Base-by-base conservation (phyloP, 1,140 invertebrate species). In the Meteorus sp. region DNA sequence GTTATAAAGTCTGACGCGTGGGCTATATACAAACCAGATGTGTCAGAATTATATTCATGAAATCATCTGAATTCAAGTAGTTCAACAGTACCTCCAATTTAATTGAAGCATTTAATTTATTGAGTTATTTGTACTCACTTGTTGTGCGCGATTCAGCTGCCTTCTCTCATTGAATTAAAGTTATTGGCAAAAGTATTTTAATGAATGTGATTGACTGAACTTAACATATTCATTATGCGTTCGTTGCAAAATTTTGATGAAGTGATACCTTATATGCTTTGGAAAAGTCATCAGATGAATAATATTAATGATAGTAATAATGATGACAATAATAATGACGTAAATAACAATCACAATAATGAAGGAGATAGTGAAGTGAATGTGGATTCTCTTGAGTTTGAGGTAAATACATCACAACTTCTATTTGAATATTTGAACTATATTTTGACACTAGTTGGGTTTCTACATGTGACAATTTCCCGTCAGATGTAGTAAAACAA, bases 61-160 rank as follows among this genome's bases (percentile, higher is more conserved):
- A n/a, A n/a, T n/a, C n/a, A n/a, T n/a, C n/a, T n/a, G n/a, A n/a
- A n/a, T n/a, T n/a, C n/a, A n/a, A n/a, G n/a, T n/a, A n/a, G n/a
- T n/a, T n/a, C n/a, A n/a, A n/a, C n/a, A n/a, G 58, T 56, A 59
- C 15, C 3, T 56, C 66, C 56, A 45, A 58, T 13, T 51, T 59
- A 50, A n/a, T 17, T 11, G 22, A 25, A 31, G n/a, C 47, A 50
- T 27, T 50, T 20, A 29, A 29, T 29, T 29, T 9, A 29, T 9
- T 9, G 27, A 4, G 27, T 5, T 9, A 29, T 39, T 39, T 39
- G 8, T 39, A n/a, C 15, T 5, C 11, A 39, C 35, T 39, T 39
- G 13, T 5, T 39, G 35, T 39, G 13, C 3, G 8, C 35, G 15
- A 15, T 39, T 39, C 15, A n/a, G 8, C 15, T 39, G 4, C 15